Base-by-base conservation (phyloP, 2,113 vertebrate species). In the Paramisgurnus dabryanus region DNA sequence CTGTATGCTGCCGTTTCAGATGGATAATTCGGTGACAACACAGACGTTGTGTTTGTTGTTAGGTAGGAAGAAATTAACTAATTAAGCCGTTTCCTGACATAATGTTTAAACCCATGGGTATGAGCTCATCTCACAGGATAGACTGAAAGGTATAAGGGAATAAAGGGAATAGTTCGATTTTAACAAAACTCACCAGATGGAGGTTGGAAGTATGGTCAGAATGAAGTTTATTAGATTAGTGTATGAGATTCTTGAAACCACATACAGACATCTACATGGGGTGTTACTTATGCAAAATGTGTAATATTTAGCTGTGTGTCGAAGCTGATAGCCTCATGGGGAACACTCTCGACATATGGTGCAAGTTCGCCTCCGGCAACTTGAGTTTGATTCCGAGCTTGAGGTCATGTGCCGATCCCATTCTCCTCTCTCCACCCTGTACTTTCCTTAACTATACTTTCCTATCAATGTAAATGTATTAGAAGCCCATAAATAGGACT, bases 51-150 rank as follows among this genome's bases (percentile, higher is more conserved):
- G 80, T 67, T 76, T 34, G 63, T 74, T 65, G 53, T 61, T 58
- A 69, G 10, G 18, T 22, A 8, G 60, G 61, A 72, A 61, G 74
- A 84, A 76, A 61, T 66, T 8, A 34, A 61, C 67, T 68, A 78
- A 84, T 78, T 84, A 81, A 78, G 73, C 39, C 11, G 12, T 70
- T 71, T 34, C 34, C 75, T 50, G 67, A 65, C 60, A 73, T 60
- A 39, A 60, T 64, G 67, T 64, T 15, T 8, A 17, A 61, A 55
- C 67, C 78, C 60, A 53, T 6, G 27, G 69, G n/a, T 45, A 45
- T 39, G 34, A 17, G 0, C 63, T 61, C 17, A 53, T 60, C 47
- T 57, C 7, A 39, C 49, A 74, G 58, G 40, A 50, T 22, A 39
- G 5, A 66, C 9, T 45, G 3, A 55, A 45, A 50, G 66, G 17